A percentile compares a stretch with the other conserved stretches of the same genome.
phyloP scores from a whole-genome alignment of 2,888 invertebrate genomes.

The Drepana falcataria region DNA sequence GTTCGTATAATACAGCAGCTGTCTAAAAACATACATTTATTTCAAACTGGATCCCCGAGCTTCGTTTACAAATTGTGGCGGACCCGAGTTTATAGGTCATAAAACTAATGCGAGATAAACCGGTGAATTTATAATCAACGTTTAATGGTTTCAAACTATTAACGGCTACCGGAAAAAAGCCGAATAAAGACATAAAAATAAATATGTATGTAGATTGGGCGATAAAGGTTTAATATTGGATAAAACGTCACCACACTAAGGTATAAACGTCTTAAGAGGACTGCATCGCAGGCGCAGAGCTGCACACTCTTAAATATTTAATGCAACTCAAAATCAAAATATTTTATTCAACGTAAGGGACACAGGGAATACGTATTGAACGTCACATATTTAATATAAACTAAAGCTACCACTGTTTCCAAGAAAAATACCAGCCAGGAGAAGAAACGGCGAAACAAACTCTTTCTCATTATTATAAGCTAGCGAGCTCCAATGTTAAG shows the following conservation, averaged over 20 bases:
- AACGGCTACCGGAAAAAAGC: slow-evolving; percentile 74
- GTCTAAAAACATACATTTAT: slow-evolving; percentile 52
- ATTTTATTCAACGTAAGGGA: no score
- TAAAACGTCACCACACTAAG: slow-evolving; percentile 50
- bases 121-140: slow-evolving; percentile 71
- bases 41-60: slow-evolving; percentile 34
- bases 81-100: slow-evolving; percentile 60
- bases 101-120: slow-evolving; percentile 72
- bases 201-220: slow-evolving; percentile 70
- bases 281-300: slow-evolving; percentile 7
- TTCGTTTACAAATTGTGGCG: slow-evolving; percentile 71
- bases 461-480: no score
- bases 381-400: no score
- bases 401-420: no score
- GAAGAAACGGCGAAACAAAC: no score
- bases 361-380: no score
- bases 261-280: slow-evolving; percentile 44
- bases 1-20: slow-evolving; percentile 15
- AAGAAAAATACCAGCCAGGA: no score
- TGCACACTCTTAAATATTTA: not conserved
- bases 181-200: slow-evolving; percentile 76
- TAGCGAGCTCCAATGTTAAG: no score
- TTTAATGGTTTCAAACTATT: slow-evolving; percentile 73
- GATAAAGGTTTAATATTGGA: slow-evolving; percentile 63
- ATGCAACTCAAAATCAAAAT: no score